Evolutionary conservation across 2,113 vertebrate genomes (phyloP), one percentile per base, ranked within the genome.

Genomic region (Gnathonemus echidnorhynchus): DNA sequence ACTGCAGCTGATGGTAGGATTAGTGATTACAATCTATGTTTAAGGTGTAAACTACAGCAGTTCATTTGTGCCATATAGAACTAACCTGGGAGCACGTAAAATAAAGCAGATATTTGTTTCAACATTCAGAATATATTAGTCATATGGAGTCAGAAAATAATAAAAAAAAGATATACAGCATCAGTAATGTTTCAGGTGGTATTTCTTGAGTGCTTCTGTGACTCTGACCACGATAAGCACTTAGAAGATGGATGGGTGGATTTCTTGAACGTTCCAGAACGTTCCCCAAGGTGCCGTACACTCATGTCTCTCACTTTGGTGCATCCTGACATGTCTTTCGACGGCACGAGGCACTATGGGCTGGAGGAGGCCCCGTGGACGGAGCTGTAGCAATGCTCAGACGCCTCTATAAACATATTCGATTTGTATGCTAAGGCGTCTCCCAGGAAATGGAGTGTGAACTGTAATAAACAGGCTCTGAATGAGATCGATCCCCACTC

Each of bases 391-490:
- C 8, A 21, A 45, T 5, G 45, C n/a, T 52, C 39, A 5, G 48
- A 45, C 9, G 39, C 87, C 21, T 88, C 53, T n/a, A 53, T 88
- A 88, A 88, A 66, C 87, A 88, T 53, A 84, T 89, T 77, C 35
- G 49, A 56, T 84, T 84, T 50, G 39, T 56, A 89, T 56, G 77
- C 53, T 45, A 84, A 56, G 77, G 42, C 13, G 0, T 86, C 74
- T 86, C 35, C 35, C 53, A 46, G 89, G 52, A 85, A 48, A 85
- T 85, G 46, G 77, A 85, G 89, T 48, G 35, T 48, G 42, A 86
- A 86, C 21, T 46, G 89, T 62, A 84, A 89, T 89, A 84, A 56
- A 85, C 62, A 89, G 52, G 49, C 80, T 45, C 77, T 49, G 50
- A 56, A 89, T 42, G 50, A 58, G 56, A 86, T 89, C 77, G 39